Conservation (phyloP, 2,113 vertebrate genomes). For the Cebidichthys violaceus region DNA sequence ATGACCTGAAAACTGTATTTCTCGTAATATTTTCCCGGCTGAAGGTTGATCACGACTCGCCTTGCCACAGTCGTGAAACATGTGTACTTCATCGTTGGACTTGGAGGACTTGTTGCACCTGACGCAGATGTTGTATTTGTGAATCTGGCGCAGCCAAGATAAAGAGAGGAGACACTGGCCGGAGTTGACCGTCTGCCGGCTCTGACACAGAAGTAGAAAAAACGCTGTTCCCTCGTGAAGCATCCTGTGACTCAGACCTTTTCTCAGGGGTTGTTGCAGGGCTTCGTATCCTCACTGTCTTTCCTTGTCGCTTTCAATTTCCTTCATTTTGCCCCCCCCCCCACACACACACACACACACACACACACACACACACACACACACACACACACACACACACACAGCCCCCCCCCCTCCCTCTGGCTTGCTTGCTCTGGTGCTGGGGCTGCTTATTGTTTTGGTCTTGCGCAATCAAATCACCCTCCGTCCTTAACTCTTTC, state of each 20-base stretch:
- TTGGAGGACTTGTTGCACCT: slow-evolving; percentile 32
- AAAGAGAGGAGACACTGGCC: neutral
- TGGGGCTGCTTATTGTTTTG: slow-evolving; percentile 42
- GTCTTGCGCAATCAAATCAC: slow-evolving; percentile 29
- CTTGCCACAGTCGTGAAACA: fast-evolving
- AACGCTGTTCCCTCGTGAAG: slow-evolving; percentile 23
- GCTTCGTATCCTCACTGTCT: slow-evolving; percentile 49
- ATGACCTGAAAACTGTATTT: neutral
- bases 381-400: no score
- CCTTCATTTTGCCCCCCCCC: slow-evolving; percentile 17
- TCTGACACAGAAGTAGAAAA: slow-evolving; percentile 43
- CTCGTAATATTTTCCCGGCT: neutral
- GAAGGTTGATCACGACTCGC: neutral
- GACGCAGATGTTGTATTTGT: neutral
- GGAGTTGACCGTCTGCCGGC: slow-evolving; percentile 11
- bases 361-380: no score
- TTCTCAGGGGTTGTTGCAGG: slow-evolving; percentile 39
- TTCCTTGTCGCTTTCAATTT: slow-evolving; percentile 54
- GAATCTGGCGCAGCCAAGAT: slow-evolving; percentile 14
- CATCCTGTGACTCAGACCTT: slow-evolving; percentile 56
- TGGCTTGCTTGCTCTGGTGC: neutral
- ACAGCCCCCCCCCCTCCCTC: neutral
- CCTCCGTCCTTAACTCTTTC: slow-evolving; percentile 21
- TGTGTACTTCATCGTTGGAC: neutral
- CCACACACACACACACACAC: neutral